These are phyloP conservation scores for Zelleria hepariella DNA, from an alignment of 2,888 invertebrate species.

Conservation along the genomic window DNA sequence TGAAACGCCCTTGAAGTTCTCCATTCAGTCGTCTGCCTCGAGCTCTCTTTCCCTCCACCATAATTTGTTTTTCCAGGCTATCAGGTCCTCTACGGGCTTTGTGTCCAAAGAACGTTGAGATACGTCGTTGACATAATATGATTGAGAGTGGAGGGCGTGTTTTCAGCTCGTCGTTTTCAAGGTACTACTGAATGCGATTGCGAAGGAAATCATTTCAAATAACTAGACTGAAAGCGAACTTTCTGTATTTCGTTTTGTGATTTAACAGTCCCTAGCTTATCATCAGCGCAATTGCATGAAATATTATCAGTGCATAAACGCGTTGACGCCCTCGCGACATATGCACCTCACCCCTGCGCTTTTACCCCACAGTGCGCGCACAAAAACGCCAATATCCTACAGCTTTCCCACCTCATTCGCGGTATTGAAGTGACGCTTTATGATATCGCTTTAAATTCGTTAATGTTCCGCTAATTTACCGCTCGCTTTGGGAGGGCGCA, in stretches of 20 bases:
- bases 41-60: too few species aligned
- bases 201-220: too few species aligned
- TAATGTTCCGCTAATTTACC: conserved; percentile 42
- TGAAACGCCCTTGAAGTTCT: too few species aligned
- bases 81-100: too few species aligned
- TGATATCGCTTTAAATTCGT: conserved; percentile 40
- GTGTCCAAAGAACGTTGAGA: too few species aligned
- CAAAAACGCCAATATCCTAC: background rate
- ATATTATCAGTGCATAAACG: conserved; percentile 45
- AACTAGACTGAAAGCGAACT: too few species aligned
- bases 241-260: background rate
- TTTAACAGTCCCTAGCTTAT: background rate
- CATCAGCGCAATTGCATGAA: conserved; percentile 46
- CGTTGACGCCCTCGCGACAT: conserved; percentile 24
- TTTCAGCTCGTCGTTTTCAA: too few species aligned
- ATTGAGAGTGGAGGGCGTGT: too few species aligned
- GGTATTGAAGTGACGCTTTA: conserved; percentile 3
- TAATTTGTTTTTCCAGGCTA: too few species aligned
- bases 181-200: too few species aligned
- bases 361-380: background rate
- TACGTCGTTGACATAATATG: too few species aligned
- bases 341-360: conserved; percentile 34
- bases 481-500: conserved; percentile 18
- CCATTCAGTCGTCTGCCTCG: too few species aligned
- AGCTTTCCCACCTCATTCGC: background rate